These are phyloP conservation scores for Acanthornis magna DNA, from an alignment of 2,797 vertebrate genomes.

Conservation along the genomic window DNA sequence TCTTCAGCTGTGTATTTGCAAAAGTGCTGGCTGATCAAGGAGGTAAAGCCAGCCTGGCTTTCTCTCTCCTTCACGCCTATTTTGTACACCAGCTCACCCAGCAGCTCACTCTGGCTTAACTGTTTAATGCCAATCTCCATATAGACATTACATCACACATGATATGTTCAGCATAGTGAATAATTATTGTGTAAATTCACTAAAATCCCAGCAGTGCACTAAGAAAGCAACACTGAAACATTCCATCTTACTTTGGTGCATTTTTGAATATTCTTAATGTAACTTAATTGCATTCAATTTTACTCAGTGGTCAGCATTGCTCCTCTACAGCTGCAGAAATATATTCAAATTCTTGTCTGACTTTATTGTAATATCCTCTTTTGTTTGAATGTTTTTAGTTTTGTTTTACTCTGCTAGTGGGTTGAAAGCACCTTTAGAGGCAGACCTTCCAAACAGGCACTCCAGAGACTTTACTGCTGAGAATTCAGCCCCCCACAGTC, in stretches of 20 bases:
- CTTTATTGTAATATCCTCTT: neutral
- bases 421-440: neutral
- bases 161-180: neutral
- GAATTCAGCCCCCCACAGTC: neutral
- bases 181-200: neutral
- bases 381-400: neutral
- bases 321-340: neutral
- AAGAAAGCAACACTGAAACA: neutral
- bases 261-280: neutral
- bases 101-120: neutral
- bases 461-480: neutral
- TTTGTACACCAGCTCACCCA: neutral
- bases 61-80: neutral
- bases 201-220: neutral
- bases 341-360: neutral
- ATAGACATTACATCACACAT: neutral
- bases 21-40: neutral
- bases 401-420: neutral
- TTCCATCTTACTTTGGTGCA: neutral
- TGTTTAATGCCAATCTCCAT: neutral
- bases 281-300: neutral
- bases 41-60: neutral
- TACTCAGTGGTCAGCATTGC: neutral
- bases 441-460: neutral
- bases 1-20: neutral